Evolutionary conservation across 2,888 invertebrate species (phyloP).

Genomic region (Spisula subtruncata): DNA sequence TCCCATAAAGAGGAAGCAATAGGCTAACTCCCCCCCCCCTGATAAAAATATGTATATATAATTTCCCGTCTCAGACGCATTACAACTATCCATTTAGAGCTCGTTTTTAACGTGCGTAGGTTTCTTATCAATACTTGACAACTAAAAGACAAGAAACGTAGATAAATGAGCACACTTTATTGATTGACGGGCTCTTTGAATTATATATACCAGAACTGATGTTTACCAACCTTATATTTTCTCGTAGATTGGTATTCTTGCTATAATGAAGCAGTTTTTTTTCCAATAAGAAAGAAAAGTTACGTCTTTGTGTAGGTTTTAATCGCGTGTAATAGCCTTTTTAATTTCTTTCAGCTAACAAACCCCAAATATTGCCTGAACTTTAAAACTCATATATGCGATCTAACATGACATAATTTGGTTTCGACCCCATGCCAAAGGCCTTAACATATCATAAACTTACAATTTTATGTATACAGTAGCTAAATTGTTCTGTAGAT

Average conservation of each 20-base stretch:
- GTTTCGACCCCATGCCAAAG: neutral
- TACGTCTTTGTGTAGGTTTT: neutral
- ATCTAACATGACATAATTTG: neutral
- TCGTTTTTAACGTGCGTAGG: neutral
- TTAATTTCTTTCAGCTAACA: neutral
- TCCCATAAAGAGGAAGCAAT: neutral
- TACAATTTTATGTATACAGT: too few species aligned
- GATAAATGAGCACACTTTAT: neutral
- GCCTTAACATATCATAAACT: neutral
- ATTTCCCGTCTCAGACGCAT: neutral
- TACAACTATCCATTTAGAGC: neutral
- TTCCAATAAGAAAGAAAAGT: neutral
- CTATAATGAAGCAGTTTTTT: neutral
- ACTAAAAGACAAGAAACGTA: neutral
- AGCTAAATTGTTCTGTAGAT: too few species aligned
- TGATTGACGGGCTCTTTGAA: neutral
- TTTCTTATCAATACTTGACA: neutral
- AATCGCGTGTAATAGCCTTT: neutral
- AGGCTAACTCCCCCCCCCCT: neutral
- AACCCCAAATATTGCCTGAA: neutral
- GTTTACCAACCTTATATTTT: neutral
- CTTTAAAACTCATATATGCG: neutral
- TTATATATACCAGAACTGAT: neutral
- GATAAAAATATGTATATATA: neutral
- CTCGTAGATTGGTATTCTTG: too few species aligned